Evolutionary conservation across 2,113 vertebrate genomes (phyloP), one percentile per base, ranked within the genome.

Genomic region (Epinephelus cyanopodus): DNA sequence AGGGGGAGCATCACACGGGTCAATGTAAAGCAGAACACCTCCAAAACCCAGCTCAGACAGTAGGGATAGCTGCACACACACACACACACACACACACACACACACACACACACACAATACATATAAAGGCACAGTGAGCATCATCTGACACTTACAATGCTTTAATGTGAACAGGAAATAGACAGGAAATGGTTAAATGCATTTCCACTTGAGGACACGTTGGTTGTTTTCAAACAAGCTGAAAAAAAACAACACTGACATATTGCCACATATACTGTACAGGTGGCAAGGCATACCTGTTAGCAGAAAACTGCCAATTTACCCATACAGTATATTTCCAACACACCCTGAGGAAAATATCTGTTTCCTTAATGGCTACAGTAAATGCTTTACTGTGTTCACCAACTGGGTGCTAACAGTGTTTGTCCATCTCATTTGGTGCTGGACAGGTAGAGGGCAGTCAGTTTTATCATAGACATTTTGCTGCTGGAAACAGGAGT

Each of bases 1-100:
- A 74, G 93, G 93, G 78, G 97, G 95, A 58, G 94, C 90, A 53
- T 99, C 97, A 86, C 98, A 99, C 12, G 97, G 97, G 84, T 99
- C 98, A 27, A 95, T 19, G 21, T 99, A 99, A 2, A 98, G 91
- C 57, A 99, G 96, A 74, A 85, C 97, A 6, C 97, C 98, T 78
- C 95, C 95, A 87, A 99, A 98, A 15, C 97, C 97, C 73, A 95
- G 90, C 19, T 97, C 94, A 78, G 97, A 95, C 86, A 99, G 84
- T 9, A 97, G 92, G 27, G 96, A 97, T 72, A 99, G 95, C 98
- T 99, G 89, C 29, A 66, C 78, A 81, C 14, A 83, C 6, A 67
- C 4, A 1, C n/a, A n/a, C n/a, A n/a, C n/a, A n/a, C n/a, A n/a
- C n/a, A n/a, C n/a, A n/a, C n/a, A n/a, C n/a, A n/a, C n/a, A n/a